A percentile compares a stretch with the other conserved stretches of the same genome.
phyloP scores from a whole-genome alignment of 2,888 invertebrate genomes.

The Altica lythri region DNA sequence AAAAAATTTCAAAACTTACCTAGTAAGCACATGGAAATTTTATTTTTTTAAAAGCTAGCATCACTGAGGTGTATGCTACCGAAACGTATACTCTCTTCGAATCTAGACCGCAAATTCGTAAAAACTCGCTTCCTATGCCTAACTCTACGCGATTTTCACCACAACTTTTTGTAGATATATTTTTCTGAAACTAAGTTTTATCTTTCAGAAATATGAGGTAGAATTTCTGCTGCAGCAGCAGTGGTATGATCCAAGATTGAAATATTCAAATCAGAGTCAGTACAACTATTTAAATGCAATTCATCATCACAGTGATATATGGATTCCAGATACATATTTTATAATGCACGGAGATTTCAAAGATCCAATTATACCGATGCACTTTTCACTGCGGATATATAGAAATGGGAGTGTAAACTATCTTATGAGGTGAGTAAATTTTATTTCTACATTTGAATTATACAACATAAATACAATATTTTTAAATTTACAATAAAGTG shows the following conservation, averaged over 20 bases:
- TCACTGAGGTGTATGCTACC: too few relatives aligned
- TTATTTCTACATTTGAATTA: not conserved
- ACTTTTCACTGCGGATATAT: conserved; percentile 90
- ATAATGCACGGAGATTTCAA: conserved; percentile 97
- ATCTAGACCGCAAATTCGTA: too few relatives aligned
- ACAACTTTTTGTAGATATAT: too few relatives aligned
- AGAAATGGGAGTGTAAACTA: conserved; percentile 93
- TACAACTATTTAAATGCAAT: conserved; percentile 91
- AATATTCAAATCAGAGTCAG: conserved; percentile 85
- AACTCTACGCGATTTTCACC: too few relatives aligned
- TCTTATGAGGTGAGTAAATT: conserved; percentile 74
- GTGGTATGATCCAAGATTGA: conserved; percentile 89
- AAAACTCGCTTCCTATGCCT: too few relatives aligned
- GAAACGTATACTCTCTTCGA: too few relatives aligned
- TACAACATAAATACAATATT: not conserved
- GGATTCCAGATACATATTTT: conserved; percentile 94
- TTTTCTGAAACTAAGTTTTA: not conserved
- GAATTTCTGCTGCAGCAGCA: conserved; percentile 92
- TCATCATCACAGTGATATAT: conserved; percentile 89
- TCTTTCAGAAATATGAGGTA: conserved; percentile 90
- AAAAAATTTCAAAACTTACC: too few relatives aligned
- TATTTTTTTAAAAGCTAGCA: too few relatives aligned
- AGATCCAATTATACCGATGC: conserved; percentile 90
- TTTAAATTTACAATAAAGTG: conserved; percentile 2
- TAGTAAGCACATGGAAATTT: too few relatives aligned